Conservation (phyloP, 2,797 vertebrate species). For the Ataeniobius toweri region DNA sequence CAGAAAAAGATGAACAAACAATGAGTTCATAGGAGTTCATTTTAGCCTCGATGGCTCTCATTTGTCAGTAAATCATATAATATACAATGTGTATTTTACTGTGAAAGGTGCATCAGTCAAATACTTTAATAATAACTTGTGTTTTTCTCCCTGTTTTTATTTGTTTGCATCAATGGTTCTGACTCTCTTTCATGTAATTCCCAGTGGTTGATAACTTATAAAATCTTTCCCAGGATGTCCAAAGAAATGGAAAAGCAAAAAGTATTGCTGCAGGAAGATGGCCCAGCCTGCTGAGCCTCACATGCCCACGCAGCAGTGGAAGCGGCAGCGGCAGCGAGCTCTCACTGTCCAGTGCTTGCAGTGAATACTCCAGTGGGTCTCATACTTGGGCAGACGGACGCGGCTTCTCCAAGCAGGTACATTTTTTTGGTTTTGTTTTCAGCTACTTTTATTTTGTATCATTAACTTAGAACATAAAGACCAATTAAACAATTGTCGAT, state of each 20-base stretch:
- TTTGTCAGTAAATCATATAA: too few species aligned
- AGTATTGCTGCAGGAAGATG: conserved; percentile 78
- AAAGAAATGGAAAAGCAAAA: conserved; percentile 81
- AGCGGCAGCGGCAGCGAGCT: conserved; percentile 87
- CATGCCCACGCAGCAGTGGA: conserved; percentile 86
- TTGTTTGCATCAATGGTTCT: not conserved
- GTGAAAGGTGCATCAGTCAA: not conserved
- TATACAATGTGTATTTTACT: not conserved
- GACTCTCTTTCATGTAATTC: not conserved
- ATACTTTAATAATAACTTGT: too few species aligned
- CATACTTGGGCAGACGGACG: conserved; percentile 88
- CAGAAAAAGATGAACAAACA: too few species aligned
- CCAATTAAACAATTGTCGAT: conserved; percentile 11
- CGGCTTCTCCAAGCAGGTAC: conserved; percentile 84
- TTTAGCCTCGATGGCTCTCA: too few species aligned
- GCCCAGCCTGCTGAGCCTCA: conserved; percentile 81
- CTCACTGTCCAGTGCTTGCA: conserved; percentile 88
- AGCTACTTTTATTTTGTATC: not conserved
- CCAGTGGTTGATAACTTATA: not conserved
- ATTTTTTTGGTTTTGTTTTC: not conserved
- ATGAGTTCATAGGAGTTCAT: too few species aligned
- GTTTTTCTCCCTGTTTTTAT: not conserved
- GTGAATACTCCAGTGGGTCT: conserved; percentile 89
- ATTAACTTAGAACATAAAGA: not conserved
- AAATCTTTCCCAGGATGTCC: conserved; percentile 80